These are phyloP conservation scores for Drosophila ochracea DNA, from an alignment of 2,888 invertebrate species.

Conservation along the genomic window DNA sequence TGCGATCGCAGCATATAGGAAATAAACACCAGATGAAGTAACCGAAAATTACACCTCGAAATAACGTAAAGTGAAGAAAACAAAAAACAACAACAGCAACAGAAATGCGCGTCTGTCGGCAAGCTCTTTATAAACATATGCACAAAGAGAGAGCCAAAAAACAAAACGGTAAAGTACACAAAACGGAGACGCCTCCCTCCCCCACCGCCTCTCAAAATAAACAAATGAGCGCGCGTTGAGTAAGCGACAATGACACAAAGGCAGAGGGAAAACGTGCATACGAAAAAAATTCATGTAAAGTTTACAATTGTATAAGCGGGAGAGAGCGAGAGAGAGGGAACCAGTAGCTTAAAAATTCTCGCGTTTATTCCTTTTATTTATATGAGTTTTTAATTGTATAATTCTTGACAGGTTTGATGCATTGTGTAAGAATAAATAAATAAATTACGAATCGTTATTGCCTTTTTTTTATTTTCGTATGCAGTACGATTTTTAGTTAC, in stretches of 20 bases:
- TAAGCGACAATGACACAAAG: slow-evolving; percentile 51
- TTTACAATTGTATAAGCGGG: neutral
- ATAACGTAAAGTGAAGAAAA: slow-evolving; percentile 2
- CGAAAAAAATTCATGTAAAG: slow-evolving; percentile 38
- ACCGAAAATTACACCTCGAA: slow-evolving; percentile 50
- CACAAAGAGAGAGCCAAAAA: slow-evolving; percentile 19
- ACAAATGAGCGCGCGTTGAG: slow-evolving; percentile 47
- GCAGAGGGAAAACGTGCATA: slow-evolving; percentile 58
- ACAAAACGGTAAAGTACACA: slow-evolving; percentile 34
- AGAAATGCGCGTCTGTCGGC: slow-evolving; percentile 38
- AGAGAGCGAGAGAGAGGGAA: slow-evolving; percentile 5
- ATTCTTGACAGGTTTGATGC: slow-evolving; percentile 9
- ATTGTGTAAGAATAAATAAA: slow-evolving; percentile 15
- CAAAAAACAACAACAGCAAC: slow-evolving; percentile 11
- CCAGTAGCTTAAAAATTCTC: slow-evolving; percentile 41
- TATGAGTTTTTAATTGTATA: slow-evolving; percentile 28
- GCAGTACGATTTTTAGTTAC: neutral
- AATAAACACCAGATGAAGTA: slow-evolving; percentile 76
- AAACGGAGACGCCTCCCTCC: slow-evolving; percentile 18
- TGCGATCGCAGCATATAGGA: slow-evolving; percentile 64
- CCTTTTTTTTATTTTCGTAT: slow-evolving; percentile 1
- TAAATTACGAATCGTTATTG: slow-evolving; percentile 19
- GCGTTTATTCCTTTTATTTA: slow-evolving; percentile 18
- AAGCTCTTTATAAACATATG: neutral
- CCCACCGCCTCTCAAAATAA: slow-evolving; percentile 12